phyloP scores from a whole-genome alignment of 2,888 invertebrate species.

The Thereva unica region DNA sequence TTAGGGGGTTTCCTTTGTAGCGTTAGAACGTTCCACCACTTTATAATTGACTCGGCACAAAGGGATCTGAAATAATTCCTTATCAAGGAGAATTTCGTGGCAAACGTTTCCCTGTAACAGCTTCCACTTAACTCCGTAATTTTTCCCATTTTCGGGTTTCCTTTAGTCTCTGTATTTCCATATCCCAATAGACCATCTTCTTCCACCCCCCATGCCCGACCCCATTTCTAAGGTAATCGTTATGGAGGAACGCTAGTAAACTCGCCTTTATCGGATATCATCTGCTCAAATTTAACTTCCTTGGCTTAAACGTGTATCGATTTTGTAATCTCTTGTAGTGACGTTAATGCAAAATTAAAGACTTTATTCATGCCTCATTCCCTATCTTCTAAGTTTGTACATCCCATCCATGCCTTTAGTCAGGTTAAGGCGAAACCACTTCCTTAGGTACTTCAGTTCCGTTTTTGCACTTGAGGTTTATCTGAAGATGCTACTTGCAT shows the following conservation, averaged over 20 bases:
- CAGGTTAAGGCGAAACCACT: too few relatives aligned
- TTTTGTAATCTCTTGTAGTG: constrained; percentile 13
- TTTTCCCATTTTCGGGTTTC: constrained; percentile 6
- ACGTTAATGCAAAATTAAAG: constrained; percentile 17
- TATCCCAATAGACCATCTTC: neutral
- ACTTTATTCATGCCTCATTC: neutral
- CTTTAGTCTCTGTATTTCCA: neutral
- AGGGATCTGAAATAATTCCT: neutral
- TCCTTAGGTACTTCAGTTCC: too few relatives aligned
- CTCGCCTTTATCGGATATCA: constrained; percentile 4
- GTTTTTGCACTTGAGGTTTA: too few relatives aligned
- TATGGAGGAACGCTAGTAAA: neutral
- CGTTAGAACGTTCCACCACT: too few relatives aligned
- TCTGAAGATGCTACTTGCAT: too few relatives aligned
- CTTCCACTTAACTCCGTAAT: constrained; percentile 2
- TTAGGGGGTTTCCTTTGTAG: too few relatives aligned
- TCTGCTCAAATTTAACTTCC: constrained; percentile 14
- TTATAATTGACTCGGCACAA: neutral
- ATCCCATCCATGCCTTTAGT: too few relatives aligned
- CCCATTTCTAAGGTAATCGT: constrained; percentile 5
- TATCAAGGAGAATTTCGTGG: constrained; percentile 5
- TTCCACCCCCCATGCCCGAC: neutral
- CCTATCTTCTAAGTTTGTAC: too few relatives aligned
- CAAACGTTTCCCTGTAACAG: neutral
- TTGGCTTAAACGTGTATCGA: constrained; percentile 7